Conservation (phyloP, 2,888 invertebrate genomes). For the Aporophyla lueneburgensis region DNA sequence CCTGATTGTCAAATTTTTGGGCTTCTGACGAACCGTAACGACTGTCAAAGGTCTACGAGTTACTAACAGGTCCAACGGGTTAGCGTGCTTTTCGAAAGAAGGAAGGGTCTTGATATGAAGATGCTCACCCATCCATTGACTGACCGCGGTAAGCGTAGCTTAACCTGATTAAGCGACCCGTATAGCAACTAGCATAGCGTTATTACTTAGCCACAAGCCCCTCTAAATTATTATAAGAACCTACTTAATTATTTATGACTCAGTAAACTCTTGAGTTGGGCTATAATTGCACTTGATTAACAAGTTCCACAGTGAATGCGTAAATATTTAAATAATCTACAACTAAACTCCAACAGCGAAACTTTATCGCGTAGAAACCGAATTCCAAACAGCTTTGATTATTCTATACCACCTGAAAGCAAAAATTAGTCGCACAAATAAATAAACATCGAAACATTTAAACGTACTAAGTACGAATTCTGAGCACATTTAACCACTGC, state of each 20-base stretch:
- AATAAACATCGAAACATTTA: conserved; percentile 21
- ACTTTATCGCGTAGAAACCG: background rate
- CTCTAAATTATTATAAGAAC: too few species aligned
- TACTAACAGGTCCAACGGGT: too few species aligned
- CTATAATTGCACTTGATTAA: background rate
- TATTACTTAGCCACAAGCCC: too few species aligned
- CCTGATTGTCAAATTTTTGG: too few species aligned
- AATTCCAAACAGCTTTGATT: background rate
- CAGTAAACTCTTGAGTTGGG: background rate
- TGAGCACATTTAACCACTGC: conserved; percentile 29
- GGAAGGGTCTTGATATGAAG: too few species aligned
- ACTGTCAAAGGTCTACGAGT: too few species aligned
- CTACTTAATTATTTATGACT: background rate
- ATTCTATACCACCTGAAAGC: background rate
- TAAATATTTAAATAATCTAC: background rate
- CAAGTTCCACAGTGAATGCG: background rate
- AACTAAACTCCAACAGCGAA: background rate
- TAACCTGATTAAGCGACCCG: too few species aligned
- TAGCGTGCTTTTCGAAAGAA: too few species aligned
- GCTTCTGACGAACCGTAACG: too few species aligned
- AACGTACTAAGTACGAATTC: conserved; percentile 33
- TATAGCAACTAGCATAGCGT: too few species aligned
- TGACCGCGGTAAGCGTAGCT: too few species aligned
- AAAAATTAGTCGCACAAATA: background rate
- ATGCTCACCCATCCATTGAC: too few species aligned